phyloP scores from a whole-genome alignment of 1,140 invertebrate species.

The Ganaspis sp. region DNA sequence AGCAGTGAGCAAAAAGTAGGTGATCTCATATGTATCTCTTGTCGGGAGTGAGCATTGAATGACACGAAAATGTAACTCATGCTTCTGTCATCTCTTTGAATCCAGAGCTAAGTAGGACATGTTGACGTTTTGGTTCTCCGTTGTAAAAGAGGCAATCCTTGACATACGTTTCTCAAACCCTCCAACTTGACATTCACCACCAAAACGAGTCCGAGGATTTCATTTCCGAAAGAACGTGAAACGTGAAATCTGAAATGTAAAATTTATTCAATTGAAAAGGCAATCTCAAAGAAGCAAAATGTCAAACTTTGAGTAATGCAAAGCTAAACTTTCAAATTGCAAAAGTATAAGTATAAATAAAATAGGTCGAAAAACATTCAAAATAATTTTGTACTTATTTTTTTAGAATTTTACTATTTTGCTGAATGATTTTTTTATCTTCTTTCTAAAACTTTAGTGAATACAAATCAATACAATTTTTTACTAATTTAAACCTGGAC shows the following conservation, averaged over 20 bases:
- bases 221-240: constrained; percentile 49
- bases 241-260: constrained; percentile 19
- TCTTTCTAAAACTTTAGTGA: too few relatives aligned
- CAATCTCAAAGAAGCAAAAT: not conserved
- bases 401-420: too few relatives aligned
- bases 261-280: constrained; percentile 22
- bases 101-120: constrained; percentile 75
- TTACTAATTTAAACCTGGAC: too few relatives aligned
- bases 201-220: constrained; percentile 52
- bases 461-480: too few relatives aligned
- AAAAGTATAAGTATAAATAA: too few relatives aligned
- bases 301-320: not conserved
- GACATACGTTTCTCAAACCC: constrained; percentile 45
- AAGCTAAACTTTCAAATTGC: not conserved
- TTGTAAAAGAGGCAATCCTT: constrained; percentile 49
- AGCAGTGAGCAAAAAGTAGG: too few relatives aligned
- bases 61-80: too few relatives aligned
- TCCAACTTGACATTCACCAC: constrained; percentile 61
- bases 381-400: too few relatives aligned
- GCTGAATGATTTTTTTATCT: too few relatives aligned
- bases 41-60: too few relatives aligned
- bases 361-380: not conserved
- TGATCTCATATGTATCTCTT: too few relatives aligned
- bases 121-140: constrained; percentile 63
- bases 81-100: constrained; percentile 52